Conservation (phyloP, 2,113 vertebrate species). For the Chaetops frenatus region DNA sequence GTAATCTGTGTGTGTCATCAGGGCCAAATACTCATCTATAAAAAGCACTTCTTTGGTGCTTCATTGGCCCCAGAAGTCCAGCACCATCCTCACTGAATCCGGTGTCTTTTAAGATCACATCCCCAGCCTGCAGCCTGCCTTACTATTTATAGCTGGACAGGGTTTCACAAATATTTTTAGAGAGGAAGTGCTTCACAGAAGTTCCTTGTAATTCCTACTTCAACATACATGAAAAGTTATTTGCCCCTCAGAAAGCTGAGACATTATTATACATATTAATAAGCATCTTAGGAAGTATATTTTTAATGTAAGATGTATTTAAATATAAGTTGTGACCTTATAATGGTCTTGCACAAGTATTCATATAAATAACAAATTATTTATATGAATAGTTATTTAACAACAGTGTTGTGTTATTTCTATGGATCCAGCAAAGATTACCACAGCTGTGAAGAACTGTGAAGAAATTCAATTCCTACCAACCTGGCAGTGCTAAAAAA, state of each 20-base stretch:
- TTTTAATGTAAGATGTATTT: not conserved
- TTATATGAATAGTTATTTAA: not conserved
- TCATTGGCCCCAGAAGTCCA: not conserved
- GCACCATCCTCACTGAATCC: not conserved
- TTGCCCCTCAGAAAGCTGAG: not conserved
- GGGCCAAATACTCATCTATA: not conserved
- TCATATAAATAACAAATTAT: not conserved
- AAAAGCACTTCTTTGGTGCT: not conserved
- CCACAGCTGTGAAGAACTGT: not conserved
- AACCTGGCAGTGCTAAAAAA: not conserved
- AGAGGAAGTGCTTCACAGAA: not conserved
- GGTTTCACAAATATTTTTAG: not conserved
- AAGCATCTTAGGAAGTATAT: not conserved
- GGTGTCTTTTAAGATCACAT: not conserved
- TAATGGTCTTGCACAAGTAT: not conserved
- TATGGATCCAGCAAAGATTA: not conserved
- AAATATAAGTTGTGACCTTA: not conserved
- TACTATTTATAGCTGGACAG: not conserved
- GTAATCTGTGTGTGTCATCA: not conserved
- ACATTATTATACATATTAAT: not conserved
- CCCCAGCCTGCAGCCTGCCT: not conserved
- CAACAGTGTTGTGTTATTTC: not conserved
- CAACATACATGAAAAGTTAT: not conserved
- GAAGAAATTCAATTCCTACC: not conserved
- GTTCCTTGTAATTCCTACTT: not conserved